phyloP scores from a whole-genome alignment of 1,140 invertebrate genomes.

The Euura saliciscinereae region DNA sequence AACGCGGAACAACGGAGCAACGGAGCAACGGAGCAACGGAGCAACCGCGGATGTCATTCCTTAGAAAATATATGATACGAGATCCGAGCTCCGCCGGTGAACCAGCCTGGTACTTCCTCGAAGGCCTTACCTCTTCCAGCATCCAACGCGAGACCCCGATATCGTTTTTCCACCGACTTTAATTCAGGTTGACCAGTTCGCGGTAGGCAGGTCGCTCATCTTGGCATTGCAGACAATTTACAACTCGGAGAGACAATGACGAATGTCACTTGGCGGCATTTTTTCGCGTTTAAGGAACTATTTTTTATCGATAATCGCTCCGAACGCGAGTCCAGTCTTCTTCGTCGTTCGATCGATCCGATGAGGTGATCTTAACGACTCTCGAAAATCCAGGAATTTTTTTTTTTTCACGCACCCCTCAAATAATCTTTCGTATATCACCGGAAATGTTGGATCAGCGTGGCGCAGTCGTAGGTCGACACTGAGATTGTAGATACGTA shows the following conservation, averaged over 20 bases:
- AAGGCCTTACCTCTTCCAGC: background rate
- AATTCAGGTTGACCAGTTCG: background rate
- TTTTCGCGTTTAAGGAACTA: background rate
- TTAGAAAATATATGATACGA: background rate
- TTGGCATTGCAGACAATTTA: background rate
- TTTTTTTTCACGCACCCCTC: no score
- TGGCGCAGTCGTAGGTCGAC: no score
- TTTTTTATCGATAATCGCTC: no score
- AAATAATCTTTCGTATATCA: no score
- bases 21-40: background rate
- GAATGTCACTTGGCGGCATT: background rate
- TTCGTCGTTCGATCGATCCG: no score
- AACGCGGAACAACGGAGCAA: background rate
- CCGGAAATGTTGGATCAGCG: no score
- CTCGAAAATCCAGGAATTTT: no score
- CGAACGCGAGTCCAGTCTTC: no score
- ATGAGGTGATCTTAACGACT: no score
- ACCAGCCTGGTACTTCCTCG: background rate
- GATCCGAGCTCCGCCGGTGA: background rate
- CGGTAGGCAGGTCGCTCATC: background rate
- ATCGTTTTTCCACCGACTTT: background rate
- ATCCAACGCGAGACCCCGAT: background rate
- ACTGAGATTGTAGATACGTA: no score
- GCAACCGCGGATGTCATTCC: background rate
- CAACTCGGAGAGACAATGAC: background rate